Base-by-base conservation (phyloP, 2,888 invertebrate species). In the Heliconius aoede region DNA sequence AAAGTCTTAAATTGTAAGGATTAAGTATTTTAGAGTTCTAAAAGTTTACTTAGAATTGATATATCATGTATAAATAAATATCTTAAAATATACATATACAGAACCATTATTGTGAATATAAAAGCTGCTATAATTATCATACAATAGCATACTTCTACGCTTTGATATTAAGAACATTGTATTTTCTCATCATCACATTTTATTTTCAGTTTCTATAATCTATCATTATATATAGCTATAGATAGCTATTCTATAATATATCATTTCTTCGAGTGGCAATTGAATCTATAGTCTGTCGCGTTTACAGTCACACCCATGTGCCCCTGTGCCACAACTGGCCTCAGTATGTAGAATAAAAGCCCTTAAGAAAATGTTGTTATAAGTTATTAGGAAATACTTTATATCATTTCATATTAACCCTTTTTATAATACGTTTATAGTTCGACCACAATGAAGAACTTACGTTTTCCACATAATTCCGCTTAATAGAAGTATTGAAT, bases 401-500 rank as follows among this genome's bases (percentile, higher is more conserved):
- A 9, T 15, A 26, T 36, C 21, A 61, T 61, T 72, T 72, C 26
- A 36, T 26, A 60, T 15, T 58, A 1, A 32, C 26, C 28, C 24
- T 24, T 40, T 72, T n/a, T n/a, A n/a, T n/a, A n/a, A 36, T 40
- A 58, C 21, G 15, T 32, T 36, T 24, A 58, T 36, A 55, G n/a
- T 71, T 21, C 11, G 40, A 61, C 28, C 60, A 72, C 72, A 61
- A 61, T 28, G 60, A n/a, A 28, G 60, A 40, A 61, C 61, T 72
- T 24, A 61, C 26, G 11, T 40, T 72, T 21, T 61, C 32, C 55
- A 72, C 72, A 72, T 72, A 40, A 72, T 60, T 40, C 18, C 40
- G 36, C 26, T 61, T 60, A 61, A 61, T 72, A 61, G 26, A 40
- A 72, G 26, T 60, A 72, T 61, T 72, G 36, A 58, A 46, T 26